These are phyloP conservation scores for Antrozous pallidus DNA, from an alignment of 2,797 vertebrate species.

Conservation along the genomic window DNA sequence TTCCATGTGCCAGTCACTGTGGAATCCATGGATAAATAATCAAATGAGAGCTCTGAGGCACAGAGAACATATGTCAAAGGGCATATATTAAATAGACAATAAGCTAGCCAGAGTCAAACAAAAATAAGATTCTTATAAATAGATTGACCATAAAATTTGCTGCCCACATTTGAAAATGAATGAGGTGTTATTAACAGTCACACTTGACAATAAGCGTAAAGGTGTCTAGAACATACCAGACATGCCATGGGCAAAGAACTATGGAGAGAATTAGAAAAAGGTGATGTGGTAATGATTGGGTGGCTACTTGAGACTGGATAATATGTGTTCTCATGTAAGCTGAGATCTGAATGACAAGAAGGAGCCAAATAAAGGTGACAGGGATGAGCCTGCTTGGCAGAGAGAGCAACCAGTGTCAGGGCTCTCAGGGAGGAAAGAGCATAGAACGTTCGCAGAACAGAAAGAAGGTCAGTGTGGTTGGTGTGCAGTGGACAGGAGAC, in stretches of 20 bases:
- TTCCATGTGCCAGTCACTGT: not conserved
- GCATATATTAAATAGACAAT: not conserved
- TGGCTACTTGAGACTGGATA: not conserved
- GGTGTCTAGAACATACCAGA: not conserved
- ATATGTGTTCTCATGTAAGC: conserved; percentile 21
- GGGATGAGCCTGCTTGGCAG: not conserved
- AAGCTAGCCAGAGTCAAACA: not conserved
- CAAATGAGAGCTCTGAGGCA: not conserved
- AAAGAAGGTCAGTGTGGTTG: not conserved
- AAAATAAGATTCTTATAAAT: not conserved
- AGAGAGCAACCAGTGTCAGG: not conserved
- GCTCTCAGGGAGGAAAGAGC: not conserved
- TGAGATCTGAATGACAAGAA: conserved; percentile 37
- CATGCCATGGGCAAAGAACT: not conserved
- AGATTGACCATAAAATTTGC: not conserved
- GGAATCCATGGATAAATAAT: not conserved
- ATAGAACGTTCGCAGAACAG: not conserved
- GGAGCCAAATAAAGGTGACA: not conserved
- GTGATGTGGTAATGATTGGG: not conserved
- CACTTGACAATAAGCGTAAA: not conserved
- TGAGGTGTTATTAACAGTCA: not conserved
- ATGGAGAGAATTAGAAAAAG: not conserved
- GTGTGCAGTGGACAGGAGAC: not conserved
- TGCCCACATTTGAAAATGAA: not conserved
- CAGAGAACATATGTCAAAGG: not conserved